A percentile compares a stretch with the other conserved stretches of the same genome.
Conservation (phyloP, 2,888 invertebrate species). For the Agrypnus murinus region DNA sequence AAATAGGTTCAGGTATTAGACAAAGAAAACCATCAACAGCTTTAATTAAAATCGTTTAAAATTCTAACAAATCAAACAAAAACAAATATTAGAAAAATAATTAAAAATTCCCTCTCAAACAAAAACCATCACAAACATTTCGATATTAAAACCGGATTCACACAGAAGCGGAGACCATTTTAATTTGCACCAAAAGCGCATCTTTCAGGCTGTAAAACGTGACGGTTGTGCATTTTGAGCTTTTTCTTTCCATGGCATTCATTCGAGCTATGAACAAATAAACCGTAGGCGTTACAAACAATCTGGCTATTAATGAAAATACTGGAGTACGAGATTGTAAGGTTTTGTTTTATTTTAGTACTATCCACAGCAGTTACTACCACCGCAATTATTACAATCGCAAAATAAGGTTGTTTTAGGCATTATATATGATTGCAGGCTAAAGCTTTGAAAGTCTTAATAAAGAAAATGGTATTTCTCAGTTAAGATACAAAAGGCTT, state of each 20-base stretch:
- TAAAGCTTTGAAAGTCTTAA: constrained; percentile 1
- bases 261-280: constrained; percentile 31
- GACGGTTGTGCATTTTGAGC: constrained; percentile 32
- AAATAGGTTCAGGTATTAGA: too few species aligned
- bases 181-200: constrained; percentile 39
- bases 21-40: too few species aligned
- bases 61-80: too few species aligned
- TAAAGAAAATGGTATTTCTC: constrained; percentile 4
- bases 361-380: too few species aligned
- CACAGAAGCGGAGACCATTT: constrained; percentile 20
- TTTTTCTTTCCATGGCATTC: constrained; percentile 32
- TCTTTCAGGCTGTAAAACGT: constrained; percentile 35
- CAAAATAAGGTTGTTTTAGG: background rate
- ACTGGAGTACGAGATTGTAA: background rate
- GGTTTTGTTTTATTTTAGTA: too few species aligned
- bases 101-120: constrained; percentile 21
- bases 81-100: constrained; percentile 15
- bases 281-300: constrained; percentile 19
- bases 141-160: constrained; percentile 22
- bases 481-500: constrained; percentile 1
- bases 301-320: constrained; percentile 24
- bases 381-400: background rate
- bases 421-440: background rate
- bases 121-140: constrained; percentile 30
- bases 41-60: too few species aligned